phyloP scores from a whole-genome alignment of 2,113 vertebrate species.

The Barnardius zonarius region DNA sequence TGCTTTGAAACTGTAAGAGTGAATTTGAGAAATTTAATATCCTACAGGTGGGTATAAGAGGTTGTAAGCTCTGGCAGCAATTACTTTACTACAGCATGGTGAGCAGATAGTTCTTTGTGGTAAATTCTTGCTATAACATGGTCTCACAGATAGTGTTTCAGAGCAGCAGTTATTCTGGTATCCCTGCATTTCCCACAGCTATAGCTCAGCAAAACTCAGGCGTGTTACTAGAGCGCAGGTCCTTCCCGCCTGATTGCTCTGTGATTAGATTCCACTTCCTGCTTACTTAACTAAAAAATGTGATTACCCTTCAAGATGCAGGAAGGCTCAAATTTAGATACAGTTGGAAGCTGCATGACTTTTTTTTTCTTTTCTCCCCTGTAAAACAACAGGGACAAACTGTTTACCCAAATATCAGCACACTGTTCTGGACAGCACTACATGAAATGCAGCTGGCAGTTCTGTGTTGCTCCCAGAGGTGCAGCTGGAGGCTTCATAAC shows the following conservation, averaged over 20 bases:
- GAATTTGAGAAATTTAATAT: not conserved
- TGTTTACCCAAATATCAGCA: slow-evolving; percentile 5
- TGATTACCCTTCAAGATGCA: slow-evolving; percentile 30
- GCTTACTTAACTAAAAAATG: not conserved
- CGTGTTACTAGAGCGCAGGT: slow-evolving; percentile 2
- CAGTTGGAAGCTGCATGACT: not conserved
- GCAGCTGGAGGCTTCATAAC: not conserved
- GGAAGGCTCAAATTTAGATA: slow-evolving; percentile 47
- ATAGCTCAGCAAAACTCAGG: not conserved
- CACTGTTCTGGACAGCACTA: not conserved
- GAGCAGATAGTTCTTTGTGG: not conserved
- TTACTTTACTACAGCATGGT: not conserved
- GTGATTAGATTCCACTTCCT: slow-evolving; percentile 21
- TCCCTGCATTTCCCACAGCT: not conserved
- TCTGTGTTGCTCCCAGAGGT: not conserved
- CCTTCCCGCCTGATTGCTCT: not conserved
- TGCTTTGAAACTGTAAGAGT: not conserved
- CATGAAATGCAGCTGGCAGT: not conserved
- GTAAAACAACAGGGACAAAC: slow-evolving; percentile 15
- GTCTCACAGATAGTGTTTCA: not conserved
- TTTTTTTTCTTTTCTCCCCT: not conserved
- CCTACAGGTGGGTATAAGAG: not conserved
- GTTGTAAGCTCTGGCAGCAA: not conserved
- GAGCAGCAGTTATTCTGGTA: not conserved
- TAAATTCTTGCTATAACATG: not conserved